Base-by-base conservation (phyloP, 2,113 vertebrate species). In the Campylorhamphus procurvoides region DNA sequence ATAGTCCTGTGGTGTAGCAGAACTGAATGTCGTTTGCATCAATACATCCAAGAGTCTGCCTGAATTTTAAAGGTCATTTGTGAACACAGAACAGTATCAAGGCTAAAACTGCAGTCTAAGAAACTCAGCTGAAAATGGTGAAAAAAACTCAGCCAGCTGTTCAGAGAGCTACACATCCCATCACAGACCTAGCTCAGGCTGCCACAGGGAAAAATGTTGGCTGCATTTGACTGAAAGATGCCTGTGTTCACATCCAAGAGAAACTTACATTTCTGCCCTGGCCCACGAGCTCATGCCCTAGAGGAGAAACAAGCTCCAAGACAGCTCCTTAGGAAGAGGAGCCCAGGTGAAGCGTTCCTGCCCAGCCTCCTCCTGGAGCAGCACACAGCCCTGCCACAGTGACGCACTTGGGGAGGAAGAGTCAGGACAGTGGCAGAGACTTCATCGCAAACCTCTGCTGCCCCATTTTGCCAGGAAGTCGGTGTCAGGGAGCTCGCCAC, bases 1-100 rank as follows among this genome's bases (percentile, higher is more conserved):
- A 97, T 96, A 98, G 89, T 95, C 82, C 81, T 63, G 92, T 89
- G 97, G 94, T 89, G 91, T 71, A 86, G 91, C 90, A 93, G 91
- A 91, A 88, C 88, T 85, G 94, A 97, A 97, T 88, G 90, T 90
- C 78, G 39, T 93, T 89, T 92, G 71, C 91, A 93, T 93, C 91
- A 87, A 37, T 92, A 93, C 83, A 92, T 84, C 87, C 94, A 94
- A 74, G 59, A 97, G 94, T 22, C 74, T 95, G 75, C 59, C 74
- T 91, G 89, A 79, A 76, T 89, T 71, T 73, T 69, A 97, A 96
- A 97, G 97, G 96, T 96, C 93, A 91, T 62, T 55, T 94, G 80
- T 93, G 84, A 95, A 96, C 87, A 75, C 60, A 63, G 60, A 93
- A 90, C 1, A 12, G 44, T 23, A 85, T 29, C 58, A 40, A 83